Conservation (phyloP, 2,113 vertebrate genomes). For the Tor tambroides region DNA sequence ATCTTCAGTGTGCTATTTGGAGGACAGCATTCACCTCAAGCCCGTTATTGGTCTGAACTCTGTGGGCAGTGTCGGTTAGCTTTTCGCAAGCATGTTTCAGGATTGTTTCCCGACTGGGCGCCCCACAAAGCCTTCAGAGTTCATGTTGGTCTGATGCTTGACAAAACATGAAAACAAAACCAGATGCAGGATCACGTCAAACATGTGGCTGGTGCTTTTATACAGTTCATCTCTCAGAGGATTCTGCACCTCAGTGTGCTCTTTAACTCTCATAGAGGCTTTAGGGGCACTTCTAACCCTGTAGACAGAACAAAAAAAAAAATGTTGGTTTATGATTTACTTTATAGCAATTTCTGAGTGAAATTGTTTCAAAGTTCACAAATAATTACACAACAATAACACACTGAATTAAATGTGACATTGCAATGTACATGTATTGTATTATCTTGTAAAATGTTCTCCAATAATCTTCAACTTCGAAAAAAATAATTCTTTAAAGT, state of each 20-base stretch:
- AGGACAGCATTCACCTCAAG: slow-evolving; percentile 69
- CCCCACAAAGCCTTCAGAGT: slow-evolving; percentile 57
- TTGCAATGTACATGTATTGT: too few relatives aligned
- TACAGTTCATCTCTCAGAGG: slow-evolving; percentile 58
- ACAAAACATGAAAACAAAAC: slow-evolving; percentile 69
- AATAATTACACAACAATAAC: too few relatives aligned
- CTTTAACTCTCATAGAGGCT: too few relatives aligned
- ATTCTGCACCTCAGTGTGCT: background rate
- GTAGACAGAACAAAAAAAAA: too few relatives aligned
- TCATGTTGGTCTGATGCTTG: slow-evolving; percentile 63
- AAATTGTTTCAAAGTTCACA: too few relatives aligned
- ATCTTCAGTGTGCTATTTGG: slow-evolving; percentile 72
- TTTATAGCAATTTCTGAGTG: too few relatives aligned
- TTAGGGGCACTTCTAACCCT: too few relatives aligned
- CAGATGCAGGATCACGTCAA: slow-evolving; percentile 74
- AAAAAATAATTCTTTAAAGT: too few relatives aligned
- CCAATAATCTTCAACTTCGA: too few relatives aligned
- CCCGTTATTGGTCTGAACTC: slow-evolving; percentile 76
- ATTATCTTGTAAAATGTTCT: too few relatives aligned
- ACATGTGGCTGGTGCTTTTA: slow-evolving; percentile 59
- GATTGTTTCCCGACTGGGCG: slow-evolving; percentile 57
- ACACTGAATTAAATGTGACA: too few relatives aligned
- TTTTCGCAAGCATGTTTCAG: slow-evolving; percentile 66
- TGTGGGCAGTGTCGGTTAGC: slow-evolving; percentile 68
- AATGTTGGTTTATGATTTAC: too few relatives aligned